Evolutionary conservation across 2,113 vertebrate species (phyloP).

Genomic region (Peucedramus taeniatus): DNA sequence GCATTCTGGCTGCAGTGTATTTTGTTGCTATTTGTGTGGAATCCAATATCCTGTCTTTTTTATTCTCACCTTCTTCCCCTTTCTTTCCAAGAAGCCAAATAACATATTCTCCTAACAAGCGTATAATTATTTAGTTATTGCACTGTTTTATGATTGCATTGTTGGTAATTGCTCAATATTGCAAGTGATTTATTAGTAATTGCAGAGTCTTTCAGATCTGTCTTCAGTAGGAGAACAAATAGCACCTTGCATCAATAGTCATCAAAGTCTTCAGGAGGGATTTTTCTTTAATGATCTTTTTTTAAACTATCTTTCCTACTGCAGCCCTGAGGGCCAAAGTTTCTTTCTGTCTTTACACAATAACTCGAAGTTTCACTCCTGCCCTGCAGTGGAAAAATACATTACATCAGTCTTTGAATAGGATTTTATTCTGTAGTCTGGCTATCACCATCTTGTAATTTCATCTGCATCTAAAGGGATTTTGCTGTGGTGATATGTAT

Average conservation of each 20-base stretch:
- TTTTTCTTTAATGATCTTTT: slow-evolving; percentile 29
- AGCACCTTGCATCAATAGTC: slow-evolving; percentile 35
- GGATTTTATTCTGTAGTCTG: background rate
- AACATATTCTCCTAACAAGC: slow-evolving; percentile 8
- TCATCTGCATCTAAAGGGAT: background rate
- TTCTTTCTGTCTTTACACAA: slow-evolving; percentile 21
- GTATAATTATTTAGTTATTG: slow-evolving; percentile 50
- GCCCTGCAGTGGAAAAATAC: slow-evolving; percentile 1
- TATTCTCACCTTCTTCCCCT: background rate
- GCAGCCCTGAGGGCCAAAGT: background rate
- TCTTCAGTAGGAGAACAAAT: slow-evolving; percentile 30
- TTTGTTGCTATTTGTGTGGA: background rate
- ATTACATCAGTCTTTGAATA: background rate
- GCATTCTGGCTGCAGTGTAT: background rate
- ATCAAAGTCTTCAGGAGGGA: slow-evolving; percentile 3
- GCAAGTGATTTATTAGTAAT: slow-evolving; percentile 53
- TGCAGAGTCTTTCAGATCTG: slow-evolving; percentile 30
- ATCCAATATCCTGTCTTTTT: slow-evolving; percentile 34
- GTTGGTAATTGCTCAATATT: slow-evolving; percentile 53
- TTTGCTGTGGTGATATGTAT: background rate
- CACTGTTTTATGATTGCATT: slow-evolving; percentile 35
- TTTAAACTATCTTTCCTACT: background rate
- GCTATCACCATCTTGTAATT: background rate
- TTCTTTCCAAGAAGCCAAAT: background rate
- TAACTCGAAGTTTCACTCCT: background rate